Evolutionary conservation across 2,888 invertebrate genomes (phyloP).

Genomic region (Lapara coniferarum): DNA sequence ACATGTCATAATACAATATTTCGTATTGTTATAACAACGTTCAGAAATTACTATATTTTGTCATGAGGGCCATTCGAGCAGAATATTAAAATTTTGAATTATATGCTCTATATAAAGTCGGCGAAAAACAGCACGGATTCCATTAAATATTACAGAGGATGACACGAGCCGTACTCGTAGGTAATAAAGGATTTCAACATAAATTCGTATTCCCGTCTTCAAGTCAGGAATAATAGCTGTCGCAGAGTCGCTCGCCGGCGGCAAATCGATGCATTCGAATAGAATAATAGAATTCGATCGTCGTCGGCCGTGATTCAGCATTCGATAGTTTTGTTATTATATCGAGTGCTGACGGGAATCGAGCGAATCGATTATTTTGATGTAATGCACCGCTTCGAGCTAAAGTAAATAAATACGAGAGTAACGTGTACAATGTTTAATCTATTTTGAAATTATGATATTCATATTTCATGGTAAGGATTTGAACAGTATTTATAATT

Average conservation of each 20-base stretch:
- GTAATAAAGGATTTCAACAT: slow-evolving; percentile 35
- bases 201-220: slow-evolving; percentile 48
- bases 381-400: slow-evolving; percentile 62
- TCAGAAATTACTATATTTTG: no score
- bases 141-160: neutral
- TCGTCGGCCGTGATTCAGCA: slow-evolving; percentile 52
- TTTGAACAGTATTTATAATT: neutral
- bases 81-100: no score
- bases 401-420: slow-evolving; percentile 51
- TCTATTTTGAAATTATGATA: slow-evolving; percentile 2
- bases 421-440: slow-evolving; percentile 15
- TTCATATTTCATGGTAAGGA: neutral
- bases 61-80: no score
- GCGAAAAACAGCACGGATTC: neutral
- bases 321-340: slow-evolving; percentile 68
- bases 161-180: neutral
- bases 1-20: no score
- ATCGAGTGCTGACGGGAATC: slow-evolving; percentile 61
- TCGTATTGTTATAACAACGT: no score
- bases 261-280: slow-evolving; percentile 59
- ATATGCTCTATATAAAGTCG: no score
- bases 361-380: slow-evolving; percentile 69
- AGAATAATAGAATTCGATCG: slow-evolving; percentile 38
- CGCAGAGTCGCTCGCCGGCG: slow-evolving; percentile 53
- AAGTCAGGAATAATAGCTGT: slow-evolving; percentile 56